A percentile compares a stretch with the other conserved stretches of the same genome.
Conservation (phyloP, 23 tunicate genomes). For the Ascidia mentula region DNA sequence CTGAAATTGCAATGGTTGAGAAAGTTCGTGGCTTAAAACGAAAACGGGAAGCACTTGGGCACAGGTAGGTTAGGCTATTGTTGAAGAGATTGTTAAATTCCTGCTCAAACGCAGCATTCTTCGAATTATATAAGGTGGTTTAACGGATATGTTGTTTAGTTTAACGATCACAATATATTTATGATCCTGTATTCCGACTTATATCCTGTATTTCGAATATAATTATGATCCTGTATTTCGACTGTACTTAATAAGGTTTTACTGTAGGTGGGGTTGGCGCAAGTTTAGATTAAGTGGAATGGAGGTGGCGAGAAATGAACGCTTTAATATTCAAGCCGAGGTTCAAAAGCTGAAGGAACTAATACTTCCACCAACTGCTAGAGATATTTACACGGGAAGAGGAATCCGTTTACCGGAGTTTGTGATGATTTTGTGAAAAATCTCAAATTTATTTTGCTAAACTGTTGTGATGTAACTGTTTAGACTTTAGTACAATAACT, state of each 20-base stretch:
- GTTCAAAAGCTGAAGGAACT: conserved; percentile 80
- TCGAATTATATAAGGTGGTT: no score
- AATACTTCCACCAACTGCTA: conserved; percentile 68
- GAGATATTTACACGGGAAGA: conserved; percentile 90
- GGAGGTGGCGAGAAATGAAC: conserved; percentile 47
- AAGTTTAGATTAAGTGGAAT: conserved; percentile 65
- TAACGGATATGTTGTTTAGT: no score
- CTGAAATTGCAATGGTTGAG: conserved; percentile 84
- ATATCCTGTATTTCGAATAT: no score
- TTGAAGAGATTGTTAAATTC: no score
- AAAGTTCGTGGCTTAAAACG: conserved; percentile 85
- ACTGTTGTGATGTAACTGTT: no score
- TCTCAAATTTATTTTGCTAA: no score
- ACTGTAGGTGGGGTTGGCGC: conserved; percentile 74
- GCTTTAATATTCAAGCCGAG: conserved; percentile 72
- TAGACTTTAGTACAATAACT: no score
- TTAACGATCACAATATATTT: no score
- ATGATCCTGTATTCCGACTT: no score
- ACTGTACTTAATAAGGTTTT: no score
- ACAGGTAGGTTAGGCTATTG: conserved; percentile 38
- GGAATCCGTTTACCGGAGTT: conserved; percentile 85
- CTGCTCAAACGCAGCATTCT: no score
- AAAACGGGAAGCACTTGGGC: conserved; percentile 72
- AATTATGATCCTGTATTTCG: no score
- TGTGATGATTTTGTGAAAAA: neutral